Base-by-base conservation (phyloP, 2,888 invertebrate genomes). In the Hyppa rectilinea region DNA sequence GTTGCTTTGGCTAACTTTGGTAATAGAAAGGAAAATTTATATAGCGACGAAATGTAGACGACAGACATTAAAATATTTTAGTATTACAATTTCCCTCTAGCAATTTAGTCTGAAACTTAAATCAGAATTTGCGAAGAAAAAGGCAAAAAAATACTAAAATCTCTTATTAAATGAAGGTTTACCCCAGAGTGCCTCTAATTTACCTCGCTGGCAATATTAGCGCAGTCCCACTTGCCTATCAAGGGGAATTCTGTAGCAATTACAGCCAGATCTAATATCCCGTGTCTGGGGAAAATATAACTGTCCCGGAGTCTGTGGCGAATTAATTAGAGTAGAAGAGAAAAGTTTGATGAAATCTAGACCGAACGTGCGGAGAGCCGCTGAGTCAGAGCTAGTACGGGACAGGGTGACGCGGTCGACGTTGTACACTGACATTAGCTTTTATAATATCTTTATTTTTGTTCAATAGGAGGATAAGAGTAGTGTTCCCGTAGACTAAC, bases 311-410 rank as follows among this genome's bases (percentile, higher is more conserved):
- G 63, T 31, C 55, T 58, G 62, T 14, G 49, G 62, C 45, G 40
- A 71, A 78, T 76, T 78, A 70, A 76, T 81, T 81, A 76, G 34
- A 62, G 26, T 4, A 36, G 36, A 61, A 34, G 47, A 81, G 59
- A 81, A 71, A 71, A 67, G 55, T 81, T 81, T 66, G 78, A 77
- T 71, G 62, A 71, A 56, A 71, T 55, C 78, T 60, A 66, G 55
- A 75, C 26, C 47, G 14, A 55, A 47, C 64, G 64, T 59, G 71
- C n/a, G 40, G 10, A 43, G 49, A 31, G 14, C 56, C 1, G 29
- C 40, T 47, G 31, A 40, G 12, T 63, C 1, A 0, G 26, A 12
- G 40, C 75, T 55, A 23, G 36, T 36, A n/a, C 29, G 10, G 34
- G 17, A 29, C 20, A 36, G 26, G 14, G 7, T 2, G 29, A 14